phyloP scores from a whole-genome alignment of 1,140 invertebrate species.

The Helicoverpa zea region DNA sequence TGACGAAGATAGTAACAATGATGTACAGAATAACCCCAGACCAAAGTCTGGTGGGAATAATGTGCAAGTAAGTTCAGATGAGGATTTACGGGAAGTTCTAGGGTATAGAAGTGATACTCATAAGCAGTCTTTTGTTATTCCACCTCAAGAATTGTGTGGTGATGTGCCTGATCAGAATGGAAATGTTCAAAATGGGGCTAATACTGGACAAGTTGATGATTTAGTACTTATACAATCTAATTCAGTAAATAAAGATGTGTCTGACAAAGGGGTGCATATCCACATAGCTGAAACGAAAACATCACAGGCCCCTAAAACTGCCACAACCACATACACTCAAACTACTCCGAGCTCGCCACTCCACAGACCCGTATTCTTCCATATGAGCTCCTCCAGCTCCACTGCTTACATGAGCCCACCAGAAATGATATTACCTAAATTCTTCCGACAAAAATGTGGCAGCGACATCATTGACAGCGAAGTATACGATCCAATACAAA shows the following conservation, averaged over 20 bases:
- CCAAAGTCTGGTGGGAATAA: neutral
- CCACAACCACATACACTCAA: conserved; percentile 76
- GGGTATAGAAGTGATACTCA: neutral
- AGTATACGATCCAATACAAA: conserved; percentile 53
- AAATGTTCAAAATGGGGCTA: neutral
- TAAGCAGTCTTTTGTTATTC: neutral
- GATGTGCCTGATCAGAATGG: neutral
- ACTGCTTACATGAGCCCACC: conserved; percentile 85
- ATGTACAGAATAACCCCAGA: neutral
- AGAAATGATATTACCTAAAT: conserved; percentile 77
- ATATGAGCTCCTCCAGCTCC: conserved; percentile 84
- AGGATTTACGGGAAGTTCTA: neutral
- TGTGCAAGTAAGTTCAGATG: neutral
- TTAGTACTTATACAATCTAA: neutral
- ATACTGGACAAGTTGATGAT: neutral
- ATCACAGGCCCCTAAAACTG: conserved; percentile 59
- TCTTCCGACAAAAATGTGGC: conserved; percentile 63
- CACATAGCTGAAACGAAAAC: conserved; percentile 57
- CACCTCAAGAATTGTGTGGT: conserved; percentile 5
- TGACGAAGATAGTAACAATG: neutral
- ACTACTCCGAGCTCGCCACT: conserved; percentile 71
- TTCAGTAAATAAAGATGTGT: conserved; percentile 42
- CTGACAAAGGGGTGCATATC: conserved; percentile 67
- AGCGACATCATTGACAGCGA: conserved; percentile 56
- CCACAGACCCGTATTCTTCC: conserved; percentile 71